Evolutionary conservation across 2,888 invertebrate genomes (phyloP).

Genomic region (Pilophorus perplexus): DNA sequence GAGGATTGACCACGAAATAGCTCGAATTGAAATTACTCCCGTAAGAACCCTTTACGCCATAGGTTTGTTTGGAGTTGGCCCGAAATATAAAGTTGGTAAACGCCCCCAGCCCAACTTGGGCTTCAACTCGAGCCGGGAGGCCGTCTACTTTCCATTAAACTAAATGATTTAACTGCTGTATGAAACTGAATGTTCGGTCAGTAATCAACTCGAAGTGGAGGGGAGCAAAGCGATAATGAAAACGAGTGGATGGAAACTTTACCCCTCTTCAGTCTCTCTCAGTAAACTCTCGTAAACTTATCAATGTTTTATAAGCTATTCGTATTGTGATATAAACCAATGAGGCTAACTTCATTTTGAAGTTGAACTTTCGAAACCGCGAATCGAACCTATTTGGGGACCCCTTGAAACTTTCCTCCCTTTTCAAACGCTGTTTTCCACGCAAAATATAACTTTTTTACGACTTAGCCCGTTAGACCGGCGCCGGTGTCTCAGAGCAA

Average conservation of each 20-base stretch:
- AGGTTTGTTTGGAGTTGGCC: not conserved
- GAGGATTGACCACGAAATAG: not conserved
- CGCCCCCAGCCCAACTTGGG: not conserved
- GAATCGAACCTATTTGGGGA: conserved; percentile 23
- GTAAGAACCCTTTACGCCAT: not conserved
- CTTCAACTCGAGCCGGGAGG: not conserved
- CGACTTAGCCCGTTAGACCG: too few relatives aligned
- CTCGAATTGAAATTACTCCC: not conserved
- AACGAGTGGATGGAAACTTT: conserved; percentile 25
- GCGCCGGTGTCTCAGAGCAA: too few relatives aligned
- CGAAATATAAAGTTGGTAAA: not conserved
- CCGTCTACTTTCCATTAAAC: conserved; percentile 26
- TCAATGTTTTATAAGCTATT: conserved; percentile 27
- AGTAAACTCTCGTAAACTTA: conserved; percentile 15
- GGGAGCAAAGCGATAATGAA: conserved; percentile 18
- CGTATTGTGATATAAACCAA: conserved; percentile 26
- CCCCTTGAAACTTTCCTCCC: not conserved
- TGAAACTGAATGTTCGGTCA: conserved; percentile 26
- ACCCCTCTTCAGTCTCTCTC: too few relatives aligned
- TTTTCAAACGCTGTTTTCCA: too few relatives aligned
- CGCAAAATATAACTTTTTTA: too few relatives aligned
- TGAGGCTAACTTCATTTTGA: conserved; percentile 11
- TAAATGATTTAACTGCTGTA: conserved; percentile 30
- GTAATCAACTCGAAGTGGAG: conserved; percentile 11
- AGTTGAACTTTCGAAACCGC: conserved; percentile 5